phyloP scores from a whole-genome alignment of 1,140 invertebrate genomes.

The Episyrphus balteatus region DNA sequence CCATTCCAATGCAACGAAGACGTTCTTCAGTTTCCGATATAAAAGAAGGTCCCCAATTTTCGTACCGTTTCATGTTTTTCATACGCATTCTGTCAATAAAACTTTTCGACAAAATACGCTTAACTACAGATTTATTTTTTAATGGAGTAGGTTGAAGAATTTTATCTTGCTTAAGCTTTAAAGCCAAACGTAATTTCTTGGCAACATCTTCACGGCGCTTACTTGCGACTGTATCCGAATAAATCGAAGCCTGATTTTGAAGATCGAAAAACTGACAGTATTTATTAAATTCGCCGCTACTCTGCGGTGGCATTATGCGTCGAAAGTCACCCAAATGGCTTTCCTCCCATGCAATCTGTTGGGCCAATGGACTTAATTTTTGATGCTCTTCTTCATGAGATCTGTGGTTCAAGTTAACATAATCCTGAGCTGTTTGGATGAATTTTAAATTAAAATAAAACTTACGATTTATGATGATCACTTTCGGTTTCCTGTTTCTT shows the following conservation, averaged over 20 bases:
- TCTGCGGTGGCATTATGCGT: conserved; percentile 28
- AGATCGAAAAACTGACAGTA: conserved; percentile 46
- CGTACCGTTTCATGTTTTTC: conserved; percentile 14
- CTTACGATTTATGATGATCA: neutral
- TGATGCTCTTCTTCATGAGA: too few species aligned
- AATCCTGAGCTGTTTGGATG: too few species aligned
- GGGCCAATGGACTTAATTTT: conserved; percentile 37
- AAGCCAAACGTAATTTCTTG: conserved; percentile 24
- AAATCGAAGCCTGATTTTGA: conserved; percentile 55
- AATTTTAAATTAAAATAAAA: neutral
- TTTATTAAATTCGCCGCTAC: conserved; percentile 15
- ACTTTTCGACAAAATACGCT: conserved; percentile 5
- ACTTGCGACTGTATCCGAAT: conserved; percentile 60
- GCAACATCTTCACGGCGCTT: conserved; percentile 32
- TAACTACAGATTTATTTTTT: neutral
- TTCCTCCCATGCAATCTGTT: conserved; percentile 64
- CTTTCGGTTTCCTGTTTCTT: conserved; percentile 26
- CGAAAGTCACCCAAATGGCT: conserved; percentile 62
- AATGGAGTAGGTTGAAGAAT: conserved; percentile 16
- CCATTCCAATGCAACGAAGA: conserved; percentile 24
- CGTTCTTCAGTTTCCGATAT: conserved; percentile 31
- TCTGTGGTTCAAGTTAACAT: too few species aligned
- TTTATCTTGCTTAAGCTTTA: conserved; percentile 26
- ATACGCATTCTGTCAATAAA: conserved; percentile 9
- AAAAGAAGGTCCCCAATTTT: conserved; percentile 27